Evolutionary conservation across 2,797 vertebrate genomes (phyloP).

Genomic region (Sebastes cheni): DNA sequence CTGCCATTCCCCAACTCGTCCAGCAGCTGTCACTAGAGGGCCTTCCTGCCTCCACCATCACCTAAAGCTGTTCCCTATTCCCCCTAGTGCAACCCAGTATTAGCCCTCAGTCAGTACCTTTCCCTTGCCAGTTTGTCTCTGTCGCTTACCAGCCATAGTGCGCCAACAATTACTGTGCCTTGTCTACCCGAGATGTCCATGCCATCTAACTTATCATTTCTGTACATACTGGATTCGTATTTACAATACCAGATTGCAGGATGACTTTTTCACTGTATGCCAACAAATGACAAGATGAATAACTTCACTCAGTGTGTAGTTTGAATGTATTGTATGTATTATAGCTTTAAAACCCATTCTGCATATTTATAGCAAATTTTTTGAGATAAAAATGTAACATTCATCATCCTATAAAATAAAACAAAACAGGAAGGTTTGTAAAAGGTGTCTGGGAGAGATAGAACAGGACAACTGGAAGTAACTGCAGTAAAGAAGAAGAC

Average conservation of each 20-base stretch:
- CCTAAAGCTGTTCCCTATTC: neutral
- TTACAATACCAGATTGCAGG: neutral
- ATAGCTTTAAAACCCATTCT: neutral
- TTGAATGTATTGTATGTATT: neutral
- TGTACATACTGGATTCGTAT: neutral
- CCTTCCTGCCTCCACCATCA: neutral
- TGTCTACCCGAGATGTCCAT: neutral
- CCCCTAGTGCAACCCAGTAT: neutral
- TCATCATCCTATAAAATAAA: neutral
- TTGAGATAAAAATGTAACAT: neutral
- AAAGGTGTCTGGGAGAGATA: neutral
- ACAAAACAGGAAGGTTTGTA: neutral
- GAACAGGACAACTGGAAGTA: neutral
- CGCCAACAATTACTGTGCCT: neutral
- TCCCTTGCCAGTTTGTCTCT: neutral
- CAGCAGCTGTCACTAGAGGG: constrained; percentile 21
- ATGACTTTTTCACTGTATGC: neutral
- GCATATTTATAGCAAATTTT: neutral
- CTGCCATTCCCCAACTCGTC: neutral
- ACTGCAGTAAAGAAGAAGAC: neutral
- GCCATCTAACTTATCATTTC: neutral
- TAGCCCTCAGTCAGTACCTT: neutral
- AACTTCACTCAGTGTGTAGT: neutral
- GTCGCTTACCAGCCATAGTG: neutral
- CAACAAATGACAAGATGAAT: neutral